phyloP scores from a whole-genome alignment of 2,888 invertebrate genomes.

The Cataglyphis albicans region DNA sequence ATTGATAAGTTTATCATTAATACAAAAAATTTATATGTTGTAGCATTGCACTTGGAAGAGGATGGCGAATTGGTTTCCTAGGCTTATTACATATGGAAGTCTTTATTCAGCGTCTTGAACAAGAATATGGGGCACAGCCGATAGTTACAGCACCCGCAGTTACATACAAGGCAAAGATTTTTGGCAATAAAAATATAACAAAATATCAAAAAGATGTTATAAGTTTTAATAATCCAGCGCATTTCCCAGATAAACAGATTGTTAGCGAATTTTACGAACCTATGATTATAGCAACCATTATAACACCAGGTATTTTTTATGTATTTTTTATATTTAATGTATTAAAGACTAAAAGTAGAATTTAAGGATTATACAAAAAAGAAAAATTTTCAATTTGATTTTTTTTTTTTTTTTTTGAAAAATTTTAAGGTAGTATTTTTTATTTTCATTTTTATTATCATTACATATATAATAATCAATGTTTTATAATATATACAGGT shows the following conservation, averaged over 20 bases:
- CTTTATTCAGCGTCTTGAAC: slow-evolving; percentile 93
- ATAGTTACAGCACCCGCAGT: slow-evolving; percentile 95
- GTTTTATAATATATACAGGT: slow-evolving; percentile 79
- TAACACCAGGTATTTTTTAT: slow-evolving; percentile 89
- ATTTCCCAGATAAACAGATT: slow-evolving; percentile 90
- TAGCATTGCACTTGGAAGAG: slow-evolving; percentile 95
- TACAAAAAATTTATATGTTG: slow-evolving; percentile 63
- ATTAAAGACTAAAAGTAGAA: not conserved
- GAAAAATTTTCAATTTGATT: not conserved
- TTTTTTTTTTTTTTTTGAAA: not conserved
- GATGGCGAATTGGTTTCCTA: slow-evolving; percentile 95
- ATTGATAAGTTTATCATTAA: slow-evolving; percentile 13
- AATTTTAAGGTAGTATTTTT: not conserved
- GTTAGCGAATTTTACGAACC: slow-evolving; percentile 94
- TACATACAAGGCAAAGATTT: slow-evolving; percentile 93
- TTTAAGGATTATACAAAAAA: slow-evolving; percentile 44
- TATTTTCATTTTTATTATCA: slow-evolving; percentile 17
- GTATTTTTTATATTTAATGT: not conserved
- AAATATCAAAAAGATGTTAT: slow-evolving; percentile 88
- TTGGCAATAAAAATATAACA: slow-evolving; percentile 91
- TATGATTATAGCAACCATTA: slow-evolving; percentile 94
- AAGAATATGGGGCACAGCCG: slow-evolving; percentile 93
- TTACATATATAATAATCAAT: slow-evolving; percentile 25
- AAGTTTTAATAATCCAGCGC: slow-evolving; percentile 91
- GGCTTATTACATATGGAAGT: slow-evolving; percentile 96